Conservation (phyloP, 2,113 vertebrate genomes). For the Ceratotherium simum region DNA sequence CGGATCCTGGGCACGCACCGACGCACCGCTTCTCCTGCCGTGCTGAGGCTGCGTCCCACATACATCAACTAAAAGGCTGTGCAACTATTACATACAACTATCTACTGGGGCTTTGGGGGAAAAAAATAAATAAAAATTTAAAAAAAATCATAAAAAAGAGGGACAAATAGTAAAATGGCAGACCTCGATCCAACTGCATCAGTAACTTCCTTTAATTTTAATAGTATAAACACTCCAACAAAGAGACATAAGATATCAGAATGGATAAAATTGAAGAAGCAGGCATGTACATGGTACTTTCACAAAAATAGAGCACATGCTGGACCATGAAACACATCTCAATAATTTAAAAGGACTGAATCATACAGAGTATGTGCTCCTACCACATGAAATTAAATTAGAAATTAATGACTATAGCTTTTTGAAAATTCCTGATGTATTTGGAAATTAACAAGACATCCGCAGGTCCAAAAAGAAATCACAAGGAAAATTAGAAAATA, state of each 20-base stretch:
- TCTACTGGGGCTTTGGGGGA: too few relatives aligned
- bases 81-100: too few relatives aligned
- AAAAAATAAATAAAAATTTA: too few relatives aligned
- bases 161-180: background rate
- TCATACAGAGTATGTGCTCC: background rate
- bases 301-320: background rate
- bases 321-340: background rate
- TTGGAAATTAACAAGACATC: background rate
- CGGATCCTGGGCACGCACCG: too few relatives aligned
- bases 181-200: background rate
- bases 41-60: too few relatives aligned
- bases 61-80: too few relatives aligned
- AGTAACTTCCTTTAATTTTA: background rate
- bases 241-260: background rate
- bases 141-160: too few relatives aligned
- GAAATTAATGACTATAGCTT: background rate
- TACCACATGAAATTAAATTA: background rate
- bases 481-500: background rate
- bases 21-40: too few relatives aligned
- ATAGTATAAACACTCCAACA: background rate
- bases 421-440: background rate
- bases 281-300: background rate
- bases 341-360: background rate
- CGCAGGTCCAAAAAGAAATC: background rate
- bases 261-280: background rate